Percentiles rank a stretch among this genome's conserved stretches.
Conservation (phyloP, 2,888 invertebrate species). For the Drosophila barbarae region DNA sequence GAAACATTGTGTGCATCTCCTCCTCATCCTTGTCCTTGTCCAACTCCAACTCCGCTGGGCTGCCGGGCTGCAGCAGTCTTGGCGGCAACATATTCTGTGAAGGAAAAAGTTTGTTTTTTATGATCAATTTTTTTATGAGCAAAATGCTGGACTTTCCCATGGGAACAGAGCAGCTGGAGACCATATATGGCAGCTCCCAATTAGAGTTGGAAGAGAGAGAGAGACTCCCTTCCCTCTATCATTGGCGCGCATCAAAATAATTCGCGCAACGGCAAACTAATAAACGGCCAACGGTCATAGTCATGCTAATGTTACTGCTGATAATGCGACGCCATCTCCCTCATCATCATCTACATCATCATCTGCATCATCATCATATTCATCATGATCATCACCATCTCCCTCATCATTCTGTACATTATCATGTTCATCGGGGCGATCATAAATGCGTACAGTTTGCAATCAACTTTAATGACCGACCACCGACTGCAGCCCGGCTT, state of each 20-base stretch:
- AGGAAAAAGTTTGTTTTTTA: background rate
- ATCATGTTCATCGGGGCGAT: constrained; percentile 31
- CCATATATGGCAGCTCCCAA: background rate
- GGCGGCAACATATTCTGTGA: constrained; percentile 57
- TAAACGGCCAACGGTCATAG: constrained; percentile 58
- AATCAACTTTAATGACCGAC: constrained; percentile 65
- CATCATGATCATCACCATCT: background rate
- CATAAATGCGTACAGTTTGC: constrained; percentile 72
- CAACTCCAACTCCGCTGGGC: constrained; percentile 19
- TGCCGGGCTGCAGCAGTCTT: constrained; percentile 35
- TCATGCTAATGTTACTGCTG: constrained; percentile 32
- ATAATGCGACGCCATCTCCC: constrained; percentile 42
- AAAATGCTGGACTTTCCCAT: constrained; percentile 5
- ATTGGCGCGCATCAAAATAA: constrained; percentile 56
- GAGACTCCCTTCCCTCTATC: constrained; percentile 5
- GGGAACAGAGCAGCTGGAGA: constrained; percentile 25
- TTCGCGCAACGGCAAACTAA: constrained; percentile 69
- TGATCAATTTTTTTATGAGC: background rate
- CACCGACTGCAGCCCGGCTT: constrained; percentile 10
- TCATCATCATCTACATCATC: constrained; percentile 24
- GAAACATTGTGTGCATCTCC: constrained; percentile 35
- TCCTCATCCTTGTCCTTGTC: background rate
- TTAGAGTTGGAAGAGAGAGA: background rate
- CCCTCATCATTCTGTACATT: constrained; percentile 5
- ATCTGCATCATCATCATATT: background rate